phyloP scores from a whole-genome alignment of 1,140 invertebrate species.

The Venustaconcha ellipsiformis region DNA sequence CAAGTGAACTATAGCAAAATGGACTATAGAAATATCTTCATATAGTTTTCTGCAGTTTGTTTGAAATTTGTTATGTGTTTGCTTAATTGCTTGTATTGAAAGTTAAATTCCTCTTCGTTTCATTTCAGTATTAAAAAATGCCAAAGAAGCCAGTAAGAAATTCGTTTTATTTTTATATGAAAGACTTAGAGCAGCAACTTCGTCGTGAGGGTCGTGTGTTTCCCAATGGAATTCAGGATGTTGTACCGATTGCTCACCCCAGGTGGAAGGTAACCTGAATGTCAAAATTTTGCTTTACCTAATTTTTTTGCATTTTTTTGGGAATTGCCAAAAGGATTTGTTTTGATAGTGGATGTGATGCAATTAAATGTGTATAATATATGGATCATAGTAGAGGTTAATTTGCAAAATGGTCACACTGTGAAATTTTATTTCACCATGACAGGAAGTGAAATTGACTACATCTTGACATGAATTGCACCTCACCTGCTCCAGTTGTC shows the following conservation, averaged over 20 bases:
- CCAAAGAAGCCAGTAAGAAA: conserved; percentile 57
- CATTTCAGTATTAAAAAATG: conserved; percentile 35
- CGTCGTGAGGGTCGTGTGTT: conserved; percentile 50
- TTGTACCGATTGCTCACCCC: conserved; percentile 57
- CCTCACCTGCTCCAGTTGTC: no score
- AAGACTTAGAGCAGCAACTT: conserved; percentile 50
- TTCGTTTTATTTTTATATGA: conserved; percentile 63
- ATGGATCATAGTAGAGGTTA: neutral
- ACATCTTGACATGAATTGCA: no score
- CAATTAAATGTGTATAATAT: neutral
- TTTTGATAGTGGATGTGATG: neutral
- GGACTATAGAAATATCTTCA: no score
- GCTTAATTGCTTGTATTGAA: no score
- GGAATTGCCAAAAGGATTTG: neutral
- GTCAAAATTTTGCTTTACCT: neutral
- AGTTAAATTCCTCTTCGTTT: neutral
- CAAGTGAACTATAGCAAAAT: no score
- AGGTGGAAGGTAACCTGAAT: conserved; percentile 50
- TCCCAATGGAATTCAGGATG: conserved; percentile 56
- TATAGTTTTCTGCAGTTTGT: no score
- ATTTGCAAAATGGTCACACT: neutral
- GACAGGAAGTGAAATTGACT: no score
- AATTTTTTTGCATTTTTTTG: neutral
- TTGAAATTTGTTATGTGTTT: no score
- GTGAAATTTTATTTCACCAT: neutral